Conservation (phyloP, 2,113 vertebrate species). For the Bungarus multicinctus region DNA sequence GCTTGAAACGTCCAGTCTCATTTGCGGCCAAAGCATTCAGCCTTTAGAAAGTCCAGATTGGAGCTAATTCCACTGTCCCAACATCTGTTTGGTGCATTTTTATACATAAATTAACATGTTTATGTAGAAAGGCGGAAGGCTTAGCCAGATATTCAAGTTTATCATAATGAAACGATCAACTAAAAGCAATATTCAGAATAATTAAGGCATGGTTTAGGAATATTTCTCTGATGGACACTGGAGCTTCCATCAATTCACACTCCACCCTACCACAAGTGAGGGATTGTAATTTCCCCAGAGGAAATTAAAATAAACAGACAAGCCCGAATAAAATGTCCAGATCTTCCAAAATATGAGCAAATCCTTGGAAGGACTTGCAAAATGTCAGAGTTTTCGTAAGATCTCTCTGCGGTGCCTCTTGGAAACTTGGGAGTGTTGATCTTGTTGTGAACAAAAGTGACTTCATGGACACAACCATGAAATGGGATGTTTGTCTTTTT, state of each 20-base stretch:
- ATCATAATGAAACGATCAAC: neutral
- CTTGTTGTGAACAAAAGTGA: neutral
- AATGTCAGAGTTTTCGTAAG: neutral
- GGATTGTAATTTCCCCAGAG: neutral
- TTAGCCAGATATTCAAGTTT: neutral
- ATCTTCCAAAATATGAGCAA: neutral
- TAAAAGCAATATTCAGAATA: neutral
- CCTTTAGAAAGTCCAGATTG: neutral
- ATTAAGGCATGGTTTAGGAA: neutral
- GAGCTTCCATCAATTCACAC: neutral
- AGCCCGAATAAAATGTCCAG: neutral
- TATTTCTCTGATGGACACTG: neutral
- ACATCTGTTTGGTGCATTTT: neutral
- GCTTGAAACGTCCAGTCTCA: neutral
- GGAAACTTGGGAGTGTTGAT: neutral
- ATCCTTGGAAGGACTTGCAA: neutral
- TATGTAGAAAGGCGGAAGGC: neutral
- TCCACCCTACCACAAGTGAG: neutral
- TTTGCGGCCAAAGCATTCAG: neutral
- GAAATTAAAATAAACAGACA: neutral
- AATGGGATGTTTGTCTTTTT: neutral
- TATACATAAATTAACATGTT: neutral
- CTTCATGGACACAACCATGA: neutral
- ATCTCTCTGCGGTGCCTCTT: neutral
- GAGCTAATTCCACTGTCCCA: neutral